Percentiles rank a stretch among this genome's conserved stretches.
Conservation (phyloP, 2,113 vertebrate genomes). For the Urocitellus parryii region DNA sequence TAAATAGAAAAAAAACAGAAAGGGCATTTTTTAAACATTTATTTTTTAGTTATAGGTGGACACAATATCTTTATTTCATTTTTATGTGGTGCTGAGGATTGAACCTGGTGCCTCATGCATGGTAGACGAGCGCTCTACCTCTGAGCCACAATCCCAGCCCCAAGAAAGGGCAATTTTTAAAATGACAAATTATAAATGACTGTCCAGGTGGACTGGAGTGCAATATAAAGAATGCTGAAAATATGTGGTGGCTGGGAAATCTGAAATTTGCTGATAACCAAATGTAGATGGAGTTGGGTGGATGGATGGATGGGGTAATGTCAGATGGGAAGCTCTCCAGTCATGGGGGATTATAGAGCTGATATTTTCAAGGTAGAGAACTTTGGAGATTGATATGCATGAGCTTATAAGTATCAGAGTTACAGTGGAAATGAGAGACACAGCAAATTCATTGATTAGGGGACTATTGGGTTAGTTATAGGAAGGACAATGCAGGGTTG, state of each 20-base stretch:
- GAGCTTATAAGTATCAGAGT: not conserved
- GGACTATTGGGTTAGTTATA: not conserved
- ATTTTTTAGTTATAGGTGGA: too few species aligned
- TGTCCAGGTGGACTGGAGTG: not conserved
- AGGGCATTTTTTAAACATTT: not conserved
- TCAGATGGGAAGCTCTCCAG: not conserved
- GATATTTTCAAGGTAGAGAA: not conserved
- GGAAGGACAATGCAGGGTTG: not conserved
- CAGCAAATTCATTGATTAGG: not conserved
- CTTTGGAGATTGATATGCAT: not conserved
- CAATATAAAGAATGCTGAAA: not conserved
- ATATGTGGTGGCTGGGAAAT: not conserved
- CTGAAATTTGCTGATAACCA: not conserved
- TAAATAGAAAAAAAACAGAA: not conserved
- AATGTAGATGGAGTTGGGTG: not conserved
- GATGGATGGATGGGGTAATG: not conserved
- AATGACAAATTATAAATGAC: slow-evolving; percentile 15
- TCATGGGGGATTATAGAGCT: not conserved
- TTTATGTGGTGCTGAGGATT: too few species aligned
- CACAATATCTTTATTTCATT: too few species aligned
- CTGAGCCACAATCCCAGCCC: too few species aligned
- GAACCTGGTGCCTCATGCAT: too few species aligned
- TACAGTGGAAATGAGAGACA: not conserved
- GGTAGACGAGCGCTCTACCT: too few species aligned
- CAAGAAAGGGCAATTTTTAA: not conserved